Conservation (phyloP, 2,797 vertebrate genomes). For the Centropyge bicolor region DNA sequence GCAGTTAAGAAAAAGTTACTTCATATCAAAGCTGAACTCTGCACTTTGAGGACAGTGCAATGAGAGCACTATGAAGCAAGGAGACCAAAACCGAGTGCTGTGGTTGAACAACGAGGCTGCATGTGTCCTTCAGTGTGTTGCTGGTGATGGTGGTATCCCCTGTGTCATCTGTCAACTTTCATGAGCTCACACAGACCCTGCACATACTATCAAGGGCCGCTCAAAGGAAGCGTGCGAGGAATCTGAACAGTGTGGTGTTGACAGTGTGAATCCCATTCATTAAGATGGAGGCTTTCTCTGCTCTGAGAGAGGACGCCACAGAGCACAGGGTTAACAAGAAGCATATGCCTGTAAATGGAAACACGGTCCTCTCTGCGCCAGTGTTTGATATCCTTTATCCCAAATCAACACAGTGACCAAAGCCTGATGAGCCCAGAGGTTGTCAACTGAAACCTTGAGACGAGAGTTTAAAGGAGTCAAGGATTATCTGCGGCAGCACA, state of each 20-base stretch:
- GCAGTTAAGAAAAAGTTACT: too few species aligned
- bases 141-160: neutral
- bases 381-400: conserved; percentile 37
- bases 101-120: neutral
- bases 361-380: conserved; percentile 30
- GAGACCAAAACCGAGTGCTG: neutral
- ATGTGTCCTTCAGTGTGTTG: conserved; percentile 5
- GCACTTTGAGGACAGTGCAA: neutral
- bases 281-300: conserved; percentile 6
- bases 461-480: conserved; percentile 32
- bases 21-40: neutral
- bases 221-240: neutral
- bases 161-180: conserved; percentile 5
- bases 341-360: conserved; percentile 30
- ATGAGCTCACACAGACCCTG: neutral
- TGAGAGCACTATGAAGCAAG: neutral
- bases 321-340: conserved; percentile 31
- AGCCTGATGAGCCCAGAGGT: conserved; percentile 32
- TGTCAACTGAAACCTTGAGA: conserved; percentile 39
- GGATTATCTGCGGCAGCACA: conserved; percentile 45
- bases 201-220: neutral
- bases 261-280: conserved; percentile 9
- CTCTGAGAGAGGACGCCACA: conserved; percentile 5
- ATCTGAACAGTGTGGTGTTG: neutral
- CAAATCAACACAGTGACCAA: conserved; percentile 48